A percentile compares a stretch with the other conserved stretches of the same genome.
These are phyloP conservation scores for Chrysomela aeneicollis DNA, from an alignment of 2,888 invertebrate genomes.

Conservation along the genomic window DNA sequence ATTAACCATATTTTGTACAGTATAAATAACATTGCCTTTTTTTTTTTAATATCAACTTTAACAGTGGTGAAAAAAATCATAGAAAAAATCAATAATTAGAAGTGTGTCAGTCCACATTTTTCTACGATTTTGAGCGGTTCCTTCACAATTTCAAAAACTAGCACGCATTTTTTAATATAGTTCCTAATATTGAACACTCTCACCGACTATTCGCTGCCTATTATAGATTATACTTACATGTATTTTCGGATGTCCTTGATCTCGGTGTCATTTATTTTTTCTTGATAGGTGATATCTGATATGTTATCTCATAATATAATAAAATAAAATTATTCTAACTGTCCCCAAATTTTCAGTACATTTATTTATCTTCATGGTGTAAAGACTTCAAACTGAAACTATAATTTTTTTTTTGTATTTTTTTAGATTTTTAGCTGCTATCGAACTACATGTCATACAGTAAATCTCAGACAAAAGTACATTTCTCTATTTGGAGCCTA, in stretches of 20 bases:
- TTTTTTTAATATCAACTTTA: constrained; percentile 30
- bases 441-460: not conserved
- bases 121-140: constrained; percentile 30
- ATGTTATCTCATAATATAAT: no score
- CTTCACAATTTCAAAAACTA: constrained; percentile 34
- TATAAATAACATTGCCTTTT: constrained; percentile 42
- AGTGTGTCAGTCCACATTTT: constrained; percentile 13
- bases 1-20: constrained; percentile 49
- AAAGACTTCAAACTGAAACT: not conserved
- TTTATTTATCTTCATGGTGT: not conserved
- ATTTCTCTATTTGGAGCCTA: no score
- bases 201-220: constrained; percentile 46
- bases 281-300: no score
- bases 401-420: no score
- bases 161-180: constrained; percentile 55
- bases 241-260: constrained; percentile 52
- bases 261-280: constrained; percentile 49
- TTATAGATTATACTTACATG: constrained; percentile 48
- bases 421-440: no score
- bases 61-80: constrained; percentile 21
- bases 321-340: no score
- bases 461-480: no score
- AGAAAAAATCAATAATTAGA: constrained; percentile 18
- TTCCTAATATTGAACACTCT: constrained; percentile 54
- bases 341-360: no score